A percentile compares a stretch with the other conserved stretches of the same genome.
Evolutionary conservation across 2,888 invertebrate species (phyloP).

Genomic region (Sepioteuthis lessoniana): DNA sequence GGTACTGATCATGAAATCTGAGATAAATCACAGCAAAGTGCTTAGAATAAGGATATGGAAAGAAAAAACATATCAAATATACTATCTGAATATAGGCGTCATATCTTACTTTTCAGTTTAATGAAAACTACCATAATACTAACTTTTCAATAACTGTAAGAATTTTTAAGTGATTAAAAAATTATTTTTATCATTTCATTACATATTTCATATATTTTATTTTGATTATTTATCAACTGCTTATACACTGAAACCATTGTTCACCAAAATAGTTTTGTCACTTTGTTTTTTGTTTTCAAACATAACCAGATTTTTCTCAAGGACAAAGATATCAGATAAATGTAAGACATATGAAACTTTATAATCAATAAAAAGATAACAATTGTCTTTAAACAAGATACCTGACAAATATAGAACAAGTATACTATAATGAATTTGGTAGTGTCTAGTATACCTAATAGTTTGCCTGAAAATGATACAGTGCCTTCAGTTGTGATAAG

Average conservation of each 20-base stretch:
- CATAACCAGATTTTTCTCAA: background rate
- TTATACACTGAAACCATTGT: background rate
- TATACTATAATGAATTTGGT: background rate
- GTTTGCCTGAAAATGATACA: background rate
- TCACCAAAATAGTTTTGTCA: background rate
- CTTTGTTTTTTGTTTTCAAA: background rate
- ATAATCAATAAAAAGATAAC: background rate
- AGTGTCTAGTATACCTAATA: background rate
- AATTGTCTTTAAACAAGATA: background rate
- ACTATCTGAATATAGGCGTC: too few species aligned
- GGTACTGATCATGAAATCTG: too few species aligned
- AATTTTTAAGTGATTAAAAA: too few species aligned
- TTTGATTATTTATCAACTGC: background rate
- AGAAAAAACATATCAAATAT: too few species aligned
- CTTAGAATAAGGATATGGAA: too few species aligned
- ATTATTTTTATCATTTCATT: too few species aligned
- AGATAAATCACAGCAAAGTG: too few species aligned
- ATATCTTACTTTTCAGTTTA: too few species aligned
- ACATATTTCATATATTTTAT: too few species aligned
- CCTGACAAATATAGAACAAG: constrained; percentile 1
- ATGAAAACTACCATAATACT: background rate
- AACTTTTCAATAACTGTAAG: background rate
- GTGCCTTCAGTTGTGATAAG: too few species aligned
- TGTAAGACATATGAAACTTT: background rate
- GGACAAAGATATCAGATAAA: background rate